Base-by-base conservation (phyloP, 2,113 vertebrate species). In the Morone chrysops region DNA sequence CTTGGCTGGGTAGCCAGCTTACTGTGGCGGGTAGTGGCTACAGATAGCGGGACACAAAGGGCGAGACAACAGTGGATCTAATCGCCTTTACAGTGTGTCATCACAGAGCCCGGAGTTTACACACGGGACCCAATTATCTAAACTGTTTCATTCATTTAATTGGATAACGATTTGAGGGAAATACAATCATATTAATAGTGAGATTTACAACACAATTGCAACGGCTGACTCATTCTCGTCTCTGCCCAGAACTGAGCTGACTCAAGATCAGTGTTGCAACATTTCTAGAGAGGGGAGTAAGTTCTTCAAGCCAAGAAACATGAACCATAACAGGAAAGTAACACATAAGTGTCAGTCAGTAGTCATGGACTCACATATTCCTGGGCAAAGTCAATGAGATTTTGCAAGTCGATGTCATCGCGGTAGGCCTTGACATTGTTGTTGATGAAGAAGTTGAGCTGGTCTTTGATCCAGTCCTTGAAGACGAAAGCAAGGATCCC, bases 401-500 rank as follows among this genome's bases (percentile, higher is more conserved):
- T 97, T 91, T 97, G 97, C 80, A 98, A 95, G 93, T 98, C 97
- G 63, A 97, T 97, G 93, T 98, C 97, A 25, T 97, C 97, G 0
- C 97, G 94, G 92, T 98, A 97, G 57, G 97, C 97, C 93, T 97
- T 97, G 92, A 97, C 96, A 8, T 97, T 98, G 83, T 97, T 98
- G 92, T 97, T 97, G 93, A 98, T 97, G 92, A 98, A 98, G 89
- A 97, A 94, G 91, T 98, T 98, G 57, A 98, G 96, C 93, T 98
- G 97, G 92, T 98, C 97, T 94, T 97, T 97, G 93, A 98, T 97
- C 97, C 97, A 97, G 91, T 97, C 97, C 84, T 98, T 98, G 87
- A 98, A 98, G 75, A 97, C 96, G 2, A 97, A 98, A 87, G 97
- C 97, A 38, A 98, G 93, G 91, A 98, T 96, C 75, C 97, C 97